Conservation (phyloP, 2,113 vertebrate species). For the Cryptomyrus ogoouensis region DNA sequence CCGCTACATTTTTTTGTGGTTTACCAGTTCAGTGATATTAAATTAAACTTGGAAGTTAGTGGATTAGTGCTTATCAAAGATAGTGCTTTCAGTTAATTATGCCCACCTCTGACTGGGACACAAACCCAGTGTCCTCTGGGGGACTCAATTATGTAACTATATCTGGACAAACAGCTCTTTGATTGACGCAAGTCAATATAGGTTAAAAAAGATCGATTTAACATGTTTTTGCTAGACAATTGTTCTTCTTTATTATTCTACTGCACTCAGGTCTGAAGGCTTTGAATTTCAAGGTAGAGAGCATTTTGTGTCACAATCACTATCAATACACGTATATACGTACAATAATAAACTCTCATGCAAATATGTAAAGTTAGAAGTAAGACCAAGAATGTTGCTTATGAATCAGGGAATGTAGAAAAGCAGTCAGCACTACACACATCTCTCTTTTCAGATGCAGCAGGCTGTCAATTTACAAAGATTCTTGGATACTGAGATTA, state of each 20-base stretch:
- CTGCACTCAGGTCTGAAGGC: not conserved
- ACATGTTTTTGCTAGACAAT: not conserved
- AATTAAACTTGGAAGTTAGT: not conserved
- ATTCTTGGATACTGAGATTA: not conserved
- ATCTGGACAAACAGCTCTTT: not conserved
- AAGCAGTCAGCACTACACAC: not conserved
- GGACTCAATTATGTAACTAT: not conserved
- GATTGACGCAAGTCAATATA: not conserved
- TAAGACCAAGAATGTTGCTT: not conserved
- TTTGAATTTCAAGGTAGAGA: not conserved
- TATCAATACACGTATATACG: not conserved
- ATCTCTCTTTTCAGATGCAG: not conserved
- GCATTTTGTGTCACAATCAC: not conserved
- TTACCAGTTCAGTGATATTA: too few relatives aligned
- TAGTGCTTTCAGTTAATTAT: not conserved
- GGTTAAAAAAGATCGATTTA: not conserved
- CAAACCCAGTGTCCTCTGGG: not conserved
- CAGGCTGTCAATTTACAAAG: not conserved
- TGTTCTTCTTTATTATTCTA: too few relatives aligned
- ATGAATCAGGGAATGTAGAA: not conserved
- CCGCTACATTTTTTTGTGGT: too few relatives aligned
- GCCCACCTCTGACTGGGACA: not conserved
- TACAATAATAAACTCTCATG: not conserved
- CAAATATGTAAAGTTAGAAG: not conserved
- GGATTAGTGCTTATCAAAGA: not conserved